These are phyloP conservation scores for Anolis apletophallus DNA, from an alignment of 2,797 vertebrate species.

Conservation along the genomic window DNA sequence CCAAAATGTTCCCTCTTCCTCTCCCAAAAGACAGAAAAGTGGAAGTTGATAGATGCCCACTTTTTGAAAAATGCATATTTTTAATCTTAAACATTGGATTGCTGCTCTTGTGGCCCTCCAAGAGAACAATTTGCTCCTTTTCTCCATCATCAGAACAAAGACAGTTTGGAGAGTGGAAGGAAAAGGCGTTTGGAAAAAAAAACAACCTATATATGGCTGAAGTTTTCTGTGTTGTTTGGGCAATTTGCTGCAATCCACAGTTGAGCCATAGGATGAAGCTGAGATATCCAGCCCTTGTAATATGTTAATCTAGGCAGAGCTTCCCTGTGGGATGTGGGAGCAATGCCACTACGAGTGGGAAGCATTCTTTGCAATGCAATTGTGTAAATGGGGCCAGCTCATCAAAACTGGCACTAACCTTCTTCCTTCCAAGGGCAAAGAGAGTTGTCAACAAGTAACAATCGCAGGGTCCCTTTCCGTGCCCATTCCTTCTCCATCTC, in stretches of 20 bases:
- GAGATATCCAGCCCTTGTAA: background rate
- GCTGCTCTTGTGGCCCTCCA: no score
- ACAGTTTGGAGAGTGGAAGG: no score
- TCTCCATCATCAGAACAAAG: no score
- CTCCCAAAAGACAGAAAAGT: no score
- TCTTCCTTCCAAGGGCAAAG: background rate
- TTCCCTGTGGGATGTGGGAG: background rate
- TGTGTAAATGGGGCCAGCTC: conserved; percentile 7
- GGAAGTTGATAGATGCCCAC: no score
- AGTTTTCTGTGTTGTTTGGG: background rate
- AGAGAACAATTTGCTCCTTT: no score
- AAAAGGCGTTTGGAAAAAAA: no score
- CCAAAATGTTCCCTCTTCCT: no score
- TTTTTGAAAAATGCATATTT: no score
- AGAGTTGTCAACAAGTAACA: conserved; percentile 5
- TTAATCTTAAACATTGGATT: no score
- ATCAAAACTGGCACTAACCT: background rate
- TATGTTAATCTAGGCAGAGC: background rate
- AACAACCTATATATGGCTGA: background rate
- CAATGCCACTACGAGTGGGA: conserved; percentile 3
- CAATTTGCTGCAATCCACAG: background rate
- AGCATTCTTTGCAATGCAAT: background rate
- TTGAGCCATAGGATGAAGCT: background rate
- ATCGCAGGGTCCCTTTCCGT: background rate
- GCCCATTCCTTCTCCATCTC: background rate